A percentile compares a stretch with the other conserved stretches of the same genome.
phyloP scores from a whole-genome alignment of 2,797 vertebrate genomes.

The Trachurus trachurus region DNA sequence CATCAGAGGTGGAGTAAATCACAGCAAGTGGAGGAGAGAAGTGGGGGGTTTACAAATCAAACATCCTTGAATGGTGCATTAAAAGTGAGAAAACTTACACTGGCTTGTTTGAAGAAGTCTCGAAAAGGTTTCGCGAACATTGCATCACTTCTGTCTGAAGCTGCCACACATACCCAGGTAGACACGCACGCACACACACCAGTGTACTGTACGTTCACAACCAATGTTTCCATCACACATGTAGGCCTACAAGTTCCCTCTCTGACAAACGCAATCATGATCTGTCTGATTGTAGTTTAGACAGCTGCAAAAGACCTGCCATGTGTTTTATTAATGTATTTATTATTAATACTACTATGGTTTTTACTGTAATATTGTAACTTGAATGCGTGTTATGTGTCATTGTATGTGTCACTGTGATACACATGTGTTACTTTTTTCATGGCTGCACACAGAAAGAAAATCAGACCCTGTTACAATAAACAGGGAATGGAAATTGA shows the following conservation, averaged over 20 bases:
- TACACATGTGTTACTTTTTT: too few species aligned
- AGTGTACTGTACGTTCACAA: conserved; percentile 9
- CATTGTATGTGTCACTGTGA: neutral
- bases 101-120: conserved; percentile 65
- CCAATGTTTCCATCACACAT: conserved; percentile 17
- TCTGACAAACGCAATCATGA: conserved; percentile 10
- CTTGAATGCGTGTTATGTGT: neutral
- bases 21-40: neutral
- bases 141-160: conserved; percentile 73
- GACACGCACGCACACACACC: neutral
- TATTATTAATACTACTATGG: conserved; percentile 18
- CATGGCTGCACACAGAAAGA: too few species aligned
- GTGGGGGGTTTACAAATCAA: conserved; percentile 36
- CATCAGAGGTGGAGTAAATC: conserved; percentile 60
- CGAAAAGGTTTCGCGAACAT: conserved; percentile 67
- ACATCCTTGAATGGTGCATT: conserved; percentile 55
- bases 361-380: neutral
- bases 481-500: too few species aligned
- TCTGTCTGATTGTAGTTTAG: conserved; percentile 45
- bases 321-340: neutral
- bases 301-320: conserved; percentile 7
- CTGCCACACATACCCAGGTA: conserved; percentile 4
- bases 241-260: conserved; percentile 5
- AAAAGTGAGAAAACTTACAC: conserved; percentile 50
- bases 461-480: too few species aligned